phyloP scores from a whole-genome alignment of 2,888 invertebrate genomes.

The Trissonchulus sp. region DNA sequence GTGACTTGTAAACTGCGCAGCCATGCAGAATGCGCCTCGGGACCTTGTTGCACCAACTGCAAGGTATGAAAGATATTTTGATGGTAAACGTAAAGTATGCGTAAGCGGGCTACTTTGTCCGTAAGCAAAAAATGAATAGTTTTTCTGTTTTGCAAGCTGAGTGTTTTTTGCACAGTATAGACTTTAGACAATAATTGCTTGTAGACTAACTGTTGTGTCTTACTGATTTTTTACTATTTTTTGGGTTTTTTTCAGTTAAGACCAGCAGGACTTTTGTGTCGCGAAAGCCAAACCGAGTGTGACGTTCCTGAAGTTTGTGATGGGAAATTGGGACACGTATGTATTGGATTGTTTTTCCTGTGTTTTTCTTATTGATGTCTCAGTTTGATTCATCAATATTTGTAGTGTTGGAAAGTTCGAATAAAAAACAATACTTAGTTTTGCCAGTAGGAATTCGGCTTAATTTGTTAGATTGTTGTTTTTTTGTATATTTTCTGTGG shows the following conservation, averaged over 20 bases:
- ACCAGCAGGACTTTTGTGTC: slow-evolving; percentile 70
- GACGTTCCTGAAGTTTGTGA: slow-evolving; percentile 91
- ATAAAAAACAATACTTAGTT: slow-evolving; percentile 8
- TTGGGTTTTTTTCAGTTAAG: slow-evolving; percentile 62
- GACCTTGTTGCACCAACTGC: slow-evolving; percentile 84
- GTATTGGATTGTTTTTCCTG: slow-evolving; percentile 17
- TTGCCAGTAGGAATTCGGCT: too few relatives aligned
- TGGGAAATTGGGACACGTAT: slow-evolving; percentile 67
- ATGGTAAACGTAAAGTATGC: too few relatives aligned
- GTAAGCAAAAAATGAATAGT: too few relatives aligned
- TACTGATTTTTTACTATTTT: slow-evolving; percentile 24
- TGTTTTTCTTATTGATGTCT: neutral
- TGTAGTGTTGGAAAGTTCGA: neutral
- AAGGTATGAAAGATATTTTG: too few relatives aligned
- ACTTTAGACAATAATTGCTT: neutral
- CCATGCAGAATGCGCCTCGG: slow-evolving; percentile 86
- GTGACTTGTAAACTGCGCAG: slow-evolving; percentile 87
- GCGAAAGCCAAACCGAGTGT: slow-evolving; percentile 81
- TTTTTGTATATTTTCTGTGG: slow-evolving; percentile 23
- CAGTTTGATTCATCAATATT: neutral
- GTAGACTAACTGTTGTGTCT: slow-evolving; percentile 2
- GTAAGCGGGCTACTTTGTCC: too few relatives aligned
- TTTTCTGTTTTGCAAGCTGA: neutral
- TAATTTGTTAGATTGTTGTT: too few relatives aligned
- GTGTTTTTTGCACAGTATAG: slow-evolving; percentile 14